Evolutionary conservation across 2,797 vertebrate species (phyloP).

Genomic region (Sorex maritimensis): DNA sequence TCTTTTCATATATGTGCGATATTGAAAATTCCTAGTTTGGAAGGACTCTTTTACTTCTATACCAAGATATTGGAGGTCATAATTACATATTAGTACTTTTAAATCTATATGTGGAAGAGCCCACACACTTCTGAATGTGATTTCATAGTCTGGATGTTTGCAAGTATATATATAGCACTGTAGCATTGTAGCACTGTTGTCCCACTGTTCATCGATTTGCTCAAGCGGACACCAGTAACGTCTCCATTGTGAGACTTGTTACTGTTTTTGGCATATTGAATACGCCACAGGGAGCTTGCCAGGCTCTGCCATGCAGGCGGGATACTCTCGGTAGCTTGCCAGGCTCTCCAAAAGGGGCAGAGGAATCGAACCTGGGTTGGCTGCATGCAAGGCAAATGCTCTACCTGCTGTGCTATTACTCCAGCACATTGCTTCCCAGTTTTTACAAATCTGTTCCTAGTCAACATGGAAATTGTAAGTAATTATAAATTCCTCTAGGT

Average conservation of each 20-base stretch:
- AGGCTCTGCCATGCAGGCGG: too few relatives aligned
- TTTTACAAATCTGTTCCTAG: constrained; percentile 49
- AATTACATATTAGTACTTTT: background rate
- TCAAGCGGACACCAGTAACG: too few relatives aligned
- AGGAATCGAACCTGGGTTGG: too few relatives aligned
- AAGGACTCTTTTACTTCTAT: background rate
- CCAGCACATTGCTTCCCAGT: constrained; percentile 14
- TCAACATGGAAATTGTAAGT: background rate
- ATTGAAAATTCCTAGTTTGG: constrained; percentile 11
- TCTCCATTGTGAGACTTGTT: too few relatives aligned
- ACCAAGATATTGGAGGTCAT: background rate
- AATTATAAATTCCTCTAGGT: background rate
- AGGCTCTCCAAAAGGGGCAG: too few relatives aligned
- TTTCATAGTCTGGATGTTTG: background rate
- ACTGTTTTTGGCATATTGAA: too few relatives aligned
- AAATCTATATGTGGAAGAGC: background rate
- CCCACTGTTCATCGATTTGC: too few relatives aligned
- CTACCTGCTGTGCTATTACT: too few relatives aligned
- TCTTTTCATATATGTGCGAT: background rate
- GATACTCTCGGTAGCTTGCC: too few relatives aligned
- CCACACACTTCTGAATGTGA: background rate
- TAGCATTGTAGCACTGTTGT: too few relatives aligned
- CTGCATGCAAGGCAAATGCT: too few relatives aligned
- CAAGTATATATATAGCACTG: background rate
- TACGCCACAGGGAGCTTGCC: too few relatives aligned